phyloP scores from a whole-genome alignment of 30 jellyfish, hydroid and myxozoan species.

The Turritopsis dohrnii region DNA sequence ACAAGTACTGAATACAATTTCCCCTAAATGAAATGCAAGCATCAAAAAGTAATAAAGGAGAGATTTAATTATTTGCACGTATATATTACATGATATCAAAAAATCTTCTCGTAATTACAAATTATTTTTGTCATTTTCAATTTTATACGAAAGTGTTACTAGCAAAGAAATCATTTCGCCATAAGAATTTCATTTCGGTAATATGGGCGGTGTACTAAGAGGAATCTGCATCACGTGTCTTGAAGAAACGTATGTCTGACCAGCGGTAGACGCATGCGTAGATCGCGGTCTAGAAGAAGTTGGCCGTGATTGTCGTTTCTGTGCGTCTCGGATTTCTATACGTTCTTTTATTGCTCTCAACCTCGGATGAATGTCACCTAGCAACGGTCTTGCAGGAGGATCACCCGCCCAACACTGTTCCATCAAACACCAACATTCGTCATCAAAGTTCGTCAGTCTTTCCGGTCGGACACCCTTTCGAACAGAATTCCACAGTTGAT shows the following conservation, averaged over 20 bases:
- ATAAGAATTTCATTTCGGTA: neutral
- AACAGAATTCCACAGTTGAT: slow-evolving; percentile 98
- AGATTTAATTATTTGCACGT: too few relatives aligned
- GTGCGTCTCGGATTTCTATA: slow-evolving; percentile 94
- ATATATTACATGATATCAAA: too few relatives aligned
- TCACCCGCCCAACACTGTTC: slow-evolving; percentile 99
- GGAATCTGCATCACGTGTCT: slow-evolving; percentile 32
- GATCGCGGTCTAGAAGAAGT: slow-evolving; percentile 46
- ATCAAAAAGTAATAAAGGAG: too few relatives aligned
- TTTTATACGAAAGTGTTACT: neutral
- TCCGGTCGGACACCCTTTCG: slow-evolving; percentile 98
- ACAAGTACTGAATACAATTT: too few relatives aligned
- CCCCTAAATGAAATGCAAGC: too few relatives aligned
- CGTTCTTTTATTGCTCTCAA: slow-evolving; percentile 75
- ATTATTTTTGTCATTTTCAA: neutral
- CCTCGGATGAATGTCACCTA: slow-evolving; percentile 86
- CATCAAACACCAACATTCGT: slow-evolving; percentile 97
- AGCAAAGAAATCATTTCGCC: neutral
- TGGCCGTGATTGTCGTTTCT: slow-evolving; percentile 79
- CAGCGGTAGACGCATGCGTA: neutral
- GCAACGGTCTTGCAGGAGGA: slow-evolving; percentile 73
- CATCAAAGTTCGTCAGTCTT: slow-evolving; percentile 92
- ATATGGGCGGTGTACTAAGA: slow-evolving; percentile 13
- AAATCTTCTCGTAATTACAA: neutral
- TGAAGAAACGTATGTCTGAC: slow-evolving; percentile 17